phyloP scores from a whole-genome alignment of 1,140 invertebrate species.

The Drosophila grimshawi region DNA sequence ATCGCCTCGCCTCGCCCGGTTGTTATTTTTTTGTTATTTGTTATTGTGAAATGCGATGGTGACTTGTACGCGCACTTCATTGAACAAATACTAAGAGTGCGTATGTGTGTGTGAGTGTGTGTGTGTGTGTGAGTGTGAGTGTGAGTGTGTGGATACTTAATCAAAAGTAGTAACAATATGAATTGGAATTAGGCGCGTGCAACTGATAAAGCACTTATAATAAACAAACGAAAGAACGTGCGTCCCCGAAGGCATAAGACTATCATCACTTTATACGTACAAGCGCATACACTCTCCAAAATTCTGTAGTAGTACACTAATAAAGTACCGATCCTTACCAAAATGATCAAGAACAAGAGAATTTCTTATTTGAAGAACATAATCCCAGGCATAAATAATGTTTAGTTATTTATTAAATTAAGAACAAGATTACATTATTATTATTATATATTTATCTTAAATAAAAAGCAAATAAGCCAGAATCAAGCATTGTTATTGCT shows the following conservation, averaged over 20 bases:
- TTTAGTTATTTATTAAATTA: too few relatives aligned
- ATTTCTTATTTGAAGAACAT: too few relatives aligned
- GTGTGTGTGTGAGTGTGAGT: neutral
- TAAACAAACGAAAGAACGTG: constrained; percentile 37
- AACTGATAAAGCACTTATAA: constrained; percentile 36
- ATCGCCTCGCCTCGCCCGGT: neutral
- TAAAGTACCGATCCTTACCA: too few relatives aligned
- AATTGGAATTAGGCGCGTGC: constrained; percentile 22
- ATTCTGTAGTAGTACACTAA: too few relatives aligned
- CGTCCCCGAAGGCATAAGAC: neutral
- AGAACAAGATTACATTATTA: too few relatives aligned
- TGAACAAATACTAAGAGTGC: constrained; percentile 41
- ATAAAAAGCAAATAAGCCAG: too few relatives aligned
- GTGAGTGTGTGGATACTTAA: constrained; percentile 2
- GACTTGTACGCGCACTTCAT: constrained; percentile 53
- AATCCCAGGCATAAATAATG: too few relatives aligned
- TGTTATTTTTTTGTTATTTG: constrained; percentile 16
- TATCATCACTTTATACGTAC: neutral
- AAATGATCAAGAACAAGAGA: too few relatives aligned
- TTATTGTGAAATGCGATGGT: constrained; percentile 64
- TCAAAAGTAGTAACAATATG: constrained; percentile 20
- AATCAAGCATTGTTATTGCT: too few relatives aligned
- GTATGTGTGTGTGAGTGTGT: neutral
- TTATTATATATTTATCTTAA: too few relatives aligned
- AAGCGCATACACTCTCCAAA: too few relatives aligned